phyloP scores from a whole-genome alignment of 2,797 vertebrate species.

The Sebastolobus altivelis region DNA sequence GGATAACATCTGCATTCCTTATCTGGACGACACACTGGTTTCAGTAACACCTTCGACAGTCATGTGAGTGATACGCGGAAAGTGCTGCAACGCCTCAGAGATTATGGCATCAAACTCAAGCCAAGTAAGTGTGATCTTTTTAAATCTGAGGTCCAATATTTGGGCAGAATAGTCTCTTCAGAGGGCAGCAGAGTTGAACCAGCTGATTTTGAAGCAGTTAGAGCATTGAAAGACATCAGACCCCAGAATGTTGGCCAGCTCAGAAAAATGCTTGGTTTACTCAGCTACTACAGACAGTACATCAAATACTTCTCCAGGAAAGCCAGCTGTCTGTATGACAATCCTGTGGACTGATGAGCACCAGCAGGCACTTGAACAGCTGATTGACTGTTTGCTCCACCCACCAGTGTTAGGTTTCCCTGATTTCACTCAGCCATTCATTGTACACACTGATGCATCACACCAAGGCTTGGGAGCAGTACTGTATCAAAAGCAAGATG shows the following conservation, averaged over 20 bases:
- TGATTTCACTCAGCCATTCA: conserved; percentile 1
- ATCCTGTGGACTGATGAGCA: too few relatives aligned
- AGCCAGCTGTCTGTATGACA: too few relatives aligned
- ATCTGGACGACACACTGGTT: conserved; percentile 28
- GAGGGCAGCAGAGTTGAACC: too few relatives aligned
- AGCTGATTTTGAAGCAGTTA: too few relatives aligned
- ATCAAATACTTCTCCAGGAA: too few relatives aligned
- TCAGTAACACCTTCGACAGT: not conserved
- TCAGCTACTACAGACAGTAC: too few relatives aligned
- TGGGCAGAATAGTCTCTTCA: not conserved
- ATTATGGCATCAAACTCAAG: conserved; percentile 24
- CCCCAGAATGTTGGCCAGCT: too few relatives aligned
- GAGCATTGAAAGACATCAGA: too few relatives aligned
- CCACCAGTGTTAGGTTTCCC: too few relatives aligned
- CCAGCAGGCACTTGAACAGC: too few relatives aligned
- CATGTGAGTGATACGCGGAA: not conserved
- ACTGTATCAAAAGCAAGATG: conserved; percentile 6
- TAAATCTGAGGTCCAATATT: not conserved
- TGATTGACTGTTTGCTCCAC: too few relatives aligned
- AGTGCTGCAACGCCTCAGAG: not conserved
- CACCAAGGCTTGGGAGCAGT: not conserved
- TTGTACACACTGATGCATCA: not conserved
- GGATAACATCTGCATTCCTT: conserved; percentile 1
- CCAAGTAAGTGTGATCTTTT: conserved; percentile 25
- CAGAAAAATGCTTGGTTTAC: too few relatives aligned